Evolutionary conservation across 2,797 vertebrate species (phyloP), one percentile per base, ranked within the genome.

Genomic region (Ctenopoma multispine): DNA sequence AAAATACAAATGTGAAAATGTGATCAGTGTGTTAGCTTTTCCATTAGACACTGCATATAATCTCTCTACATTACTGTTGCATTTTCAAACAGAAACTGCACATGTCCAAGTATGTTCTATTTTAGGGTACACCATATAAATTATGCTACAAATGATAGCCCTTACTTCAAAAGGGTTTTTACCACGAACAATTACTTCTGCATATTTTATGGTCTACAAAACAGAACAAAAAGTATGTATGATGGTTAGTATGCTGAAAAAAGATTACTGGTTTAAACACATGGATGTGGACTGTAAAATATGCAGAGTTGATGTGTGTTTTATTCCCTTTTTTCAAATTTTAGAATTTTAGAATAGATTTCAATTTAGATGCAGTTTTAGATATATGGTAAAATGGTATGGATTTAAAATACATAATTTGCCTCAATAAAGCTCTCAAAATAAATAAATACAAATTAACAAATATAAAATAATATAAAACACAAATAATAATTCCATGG

Each of bases 401-500:
- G 13, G 11, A 47, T 41, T 56, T 51, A 5, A 6, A 15, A 27
- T 13, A 34, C 31, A 1, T 41, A 29, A 48, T 50, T 40, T 7
- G 20, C 1, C 1, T 29, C 9, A 38, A 18, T 41, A 44, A 29
- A 29, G 27, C 5, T 29, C 27, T 29, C 27, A 29, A 29, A 5
- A 57, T 40, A 29, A 49, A 66, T 31, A 38, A n/a, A 47, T 41
- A 47, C 1, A 29, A 2, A 69, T 17, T 27, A 3, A 10, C 2
- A 9, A n/a, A 21, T 2, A 41, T 31, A 17, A 75, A 66, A 27
- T 31, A 54, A 55, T 27, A 51, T 5, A 49, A 31, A 75, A 60
- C 21, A 59, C 29, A 76, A 72, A 84, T 38, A 61, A 82, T 80
- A 89, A 83, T 83, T 85, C 84, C 82, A 75, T 20, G 1, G 13